Evolutionary conservation across 2,113 vertebrate species (phyloP), one percentile per base, ranked within the genome.

Genomic region (Notarius quadriscutis): DNA sequence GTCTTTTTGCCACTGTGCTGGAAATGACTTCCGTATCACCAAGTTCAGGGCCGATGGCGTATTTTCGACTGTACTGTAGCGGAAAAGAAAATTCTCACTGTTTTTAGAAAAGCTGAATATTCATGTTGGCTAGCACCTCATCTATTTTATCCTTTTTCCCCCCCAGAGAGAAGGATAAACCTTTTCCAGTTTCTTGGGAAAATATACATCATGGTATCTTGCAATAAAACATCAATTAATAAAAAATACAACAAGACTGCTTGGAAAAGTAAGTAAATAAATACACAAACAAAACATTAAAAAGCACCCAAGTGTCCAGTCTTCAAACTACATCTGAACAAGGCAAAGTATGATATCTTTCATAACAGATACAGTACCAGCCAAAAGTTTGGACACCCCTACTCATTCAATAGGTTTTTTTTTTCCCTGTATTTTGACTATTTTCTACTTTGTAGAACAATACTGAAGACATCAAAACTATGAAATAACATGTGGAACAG

Each of bases 81-180:
- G 22, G 81, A 71, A 88, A 85, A 69, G 82, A 58, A 74, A n/a
- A 74, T 50, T 27, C 79, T 87, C 92, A 93, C 91, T 92, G 93
- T 93, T 94, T 91, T 89, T 91, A 93, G 93, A 80, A 72, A 62
- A 27, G 86, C 55, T 82, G 84, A 86, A 91, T 91, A 93, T 91
- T 50, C 91, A 82, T 82, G 41, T 75, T 10, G 30, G 85, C 53
- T 50, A 34, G 62, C 75, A 57, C 86, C 77, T 78, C 75, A 57
- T 58, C 63, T 30, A 72, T 69, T 84, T 77, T 83, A 71, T 86
- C 55, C 81, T 84, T 84, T 34, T 71, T n/a, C n/a, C n/a, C 83
- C 34, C 25, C 41, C 41, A 58, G 27, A 18, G 14, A 30, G 22
- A 58, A 80, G 53, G 17, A 27, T 58, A 8, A 58, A 80, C 17